Percentiles rank a stretch among this genome's conserved stretches.
Evolutionary conservation across 2,797 vertebrate genomes (phyloP).

Genomic region (Schizothorax lantsangensis): DNA sequence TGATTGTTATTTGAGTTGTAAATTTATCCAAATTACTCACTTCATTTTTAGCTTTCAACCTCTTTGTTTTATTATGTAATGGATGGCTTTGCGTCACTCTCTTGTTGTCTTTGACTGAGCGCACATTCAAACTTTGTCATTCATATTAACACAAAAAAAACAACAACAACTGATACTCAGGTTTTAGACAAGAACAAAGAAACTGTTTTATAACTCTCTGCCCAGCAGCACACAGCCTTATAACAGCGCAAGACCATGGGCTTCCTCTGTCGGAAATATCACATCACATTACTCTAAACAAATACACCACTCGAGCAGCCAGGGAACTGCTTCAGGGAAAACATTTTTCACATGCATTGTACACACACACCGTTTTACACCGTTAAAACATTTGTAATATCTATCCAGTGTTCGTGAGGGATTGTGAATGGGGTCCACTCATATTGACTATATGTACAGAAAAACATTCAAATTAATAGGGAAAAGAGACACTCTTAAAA

Average conservation of each 20-base stretch:
- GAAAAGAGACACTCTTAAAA: not conserved
- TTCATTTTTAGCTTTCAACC: not conserved
- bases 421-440: not conserved
- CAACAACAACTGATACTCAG: not conserved
- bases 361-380: not conserved
- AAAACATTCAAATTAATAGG: not conserved
- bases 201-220: not conserved
- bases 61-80: not conserved
- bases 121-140: constrained; percentile 25
- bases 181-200: not conserved
- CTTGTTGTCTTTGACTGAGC: constrained; percentile 30
- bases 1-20: not conserved
- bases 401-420: not conserved
- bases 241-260: not conserved
- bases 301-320: constrained; percentile 8
- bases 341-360: constrained; percentile 23
- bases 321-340: constrained; percentile 50
- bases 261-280: constrained; percentile 36
- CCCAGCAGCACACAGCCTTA: not conserved
- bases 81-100: constrained; percentile 7
- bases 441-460: not conserved
- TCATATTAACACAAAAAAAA: not conserved
- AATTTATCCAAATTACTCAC: not conserved
- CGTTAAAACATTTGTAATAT: not conserved
- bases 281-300: constrained; percentile 30